A percentile compares a stretch with the other conserved stretches of the same genome.
phyloP scores from a whole-genome alignment of 2,113 vertebrate species.

The Callocephalon fimbriatum region DNA sequence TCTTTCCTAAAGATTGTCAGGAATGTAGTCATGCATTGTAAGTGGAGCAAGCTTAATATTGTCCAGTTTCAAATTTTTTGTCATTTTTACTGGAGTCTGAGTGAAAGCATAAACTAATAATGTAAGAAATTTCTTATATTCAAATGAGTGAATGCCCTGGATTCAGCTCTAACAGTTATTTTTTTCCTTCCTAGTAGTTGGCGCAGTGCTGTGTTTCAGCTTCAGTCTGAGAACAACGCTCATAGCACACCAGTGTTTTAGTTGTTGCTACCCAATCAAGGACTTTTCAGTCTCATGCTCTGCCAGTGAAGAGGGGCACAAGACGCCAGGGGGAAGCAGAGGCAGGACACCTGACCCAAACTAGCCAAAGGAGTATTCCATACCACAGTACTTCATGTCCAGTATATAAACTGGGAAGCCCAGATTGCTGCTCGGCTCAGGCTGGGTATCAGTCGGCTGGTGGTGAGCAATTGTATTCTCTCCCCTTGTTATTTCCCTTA shows the following conservation, averaged over 20 bases:
- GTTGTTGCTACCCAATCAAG: background rate
- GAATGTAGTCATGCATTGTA: background rate
- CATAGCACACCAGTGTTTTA: background rate
- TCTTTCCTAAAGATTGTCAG: background rate
- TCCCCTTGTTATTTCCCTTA: background rate
- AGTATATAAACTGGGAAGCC: background rate
- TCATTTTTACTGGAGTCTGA: background rate
- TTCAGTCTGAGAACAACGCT: background rate
- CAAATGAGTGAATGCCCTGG: background rate
- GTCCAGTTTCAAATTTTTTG: background rate
- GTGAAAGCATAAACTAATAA: background rate
- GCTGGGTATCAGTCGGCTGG: background rate
- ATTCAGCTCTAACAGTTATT: background rate
- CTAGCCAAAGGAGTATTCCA: background rate
- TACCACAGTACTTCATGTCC: background rate
- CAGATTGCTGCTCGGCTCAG: background rate
- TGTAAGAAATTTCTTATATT: background rate
- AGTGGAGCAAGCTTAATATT: background rate
- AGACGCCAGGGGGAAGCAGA: background rate
- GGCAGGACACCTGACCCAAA: background rate
- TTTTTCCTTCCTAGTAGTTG: background rate
- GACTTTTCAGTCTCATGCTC: background rate
- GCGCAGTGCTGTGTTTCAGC: background rate
- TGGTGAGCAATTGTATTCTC: background rate
- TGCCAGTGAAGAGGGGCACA: background rate